Conservation (phyloP, 2,888 invertebrate species). For the Pyrochroa serraticornis region DNA sequence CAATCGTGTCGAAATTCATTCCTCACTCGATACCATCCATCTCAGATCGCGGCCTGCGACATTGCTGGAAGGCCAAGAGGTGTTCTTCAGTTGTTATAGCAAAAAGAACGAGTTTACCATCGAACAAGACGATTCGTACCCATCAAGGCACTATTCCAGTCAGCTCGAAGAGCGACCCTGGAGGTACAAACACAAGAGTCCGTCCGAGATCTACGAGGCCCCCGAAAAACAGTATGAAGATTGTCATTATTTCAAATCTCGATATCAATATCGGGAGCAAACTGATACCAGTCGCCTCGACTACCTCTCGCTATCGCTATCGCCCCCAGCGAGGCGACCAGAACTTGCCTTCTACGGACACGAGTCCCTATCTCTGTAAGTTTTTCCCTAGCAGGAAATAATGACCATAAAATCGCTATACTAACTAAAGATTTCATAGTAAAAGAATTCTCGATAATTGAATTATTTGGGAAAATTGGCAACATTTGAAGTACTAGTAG, state of each 20-base stretch:
- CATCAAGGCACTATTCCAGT: constrained; percentile 18
- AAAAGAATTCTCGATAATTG: no score
- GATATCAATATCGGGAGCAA: constrained; percentile 31
- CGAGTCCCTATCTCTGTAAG: constrained; percentile 47
- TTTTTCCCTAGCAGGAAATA: constrained; percentile 15
- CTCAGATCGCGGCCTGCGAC: constrained; percentile 34
- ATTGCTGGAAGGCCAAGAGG: constrained; percentile 18
- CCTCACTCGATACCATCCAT: constrained; percentile 44
- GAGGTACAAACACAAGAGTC: constrained; percentile 40
- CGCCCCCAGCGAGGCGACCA: constrained; percentile 46
- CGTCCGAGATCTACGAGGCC: constrained; percentile 35
- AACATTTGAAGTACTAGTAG: no score
- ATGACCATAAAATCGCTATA: no score
- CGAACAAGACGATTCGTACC: constrained; percentile 20
- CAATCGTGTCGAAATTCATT: constrained; percentile 38
- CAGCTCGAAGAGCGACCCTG: constrained; percentile 31
- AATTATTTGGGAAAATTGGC: no score
- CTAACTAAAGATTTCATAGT: no score
- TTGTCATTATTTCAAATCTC: constrained; percentile 31
- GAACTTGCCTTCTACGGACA: constrained; percentile 37
- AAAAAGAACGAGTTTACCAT: constrained; percentile 4
- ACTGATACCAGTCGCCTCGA: constrained; percentile 45
- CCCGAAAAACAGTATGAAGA: constrained; percentile 24
- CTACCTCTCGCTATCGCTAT: constrained; percentile 52
- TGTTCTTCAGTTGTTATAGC: constrained; percentile 12